Evolutionary conservation across 1,140 invertebrate genomes (phyloP).

Genomic region (Drosophila novamexicana): DNA sequence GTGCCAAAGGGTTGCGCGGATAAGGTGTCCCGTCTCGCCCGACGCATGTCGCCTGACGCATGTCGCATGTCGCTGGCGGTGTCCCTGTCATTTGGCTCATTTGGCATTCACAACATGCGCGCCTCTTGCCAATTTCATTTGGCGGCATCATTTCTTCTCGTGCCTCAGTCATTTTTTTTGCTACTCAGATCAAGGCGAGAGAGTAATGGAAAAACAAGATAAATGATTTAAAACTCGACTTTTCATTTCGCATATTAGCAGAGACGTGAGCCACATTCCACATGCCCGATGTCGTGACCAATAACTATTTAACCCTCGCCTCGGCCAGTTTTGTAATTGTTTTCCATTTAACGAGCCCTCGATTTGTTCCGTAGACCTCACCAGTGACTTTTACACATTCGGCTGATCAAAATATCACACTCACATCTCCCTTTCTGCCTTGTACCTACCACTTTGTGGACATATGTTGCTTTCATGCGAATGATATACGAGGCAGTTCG

Average conservation of each 20-base stretch:
- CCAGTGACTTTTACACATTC: conserved; percentile 58
- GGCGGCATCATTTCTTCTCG: conserved; percentile 75
- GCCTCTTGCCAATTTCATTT: conserved; percentile 77
- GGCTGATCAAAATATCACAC: conserved; percentile 69
- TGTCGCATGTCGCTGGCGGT: conserved; percentile 21
- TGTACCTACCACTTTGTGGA: conserved; percentile 66
- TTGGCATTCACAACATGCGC: conserved; percentile 75
- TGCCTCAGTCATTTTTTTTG: conserved; percentile 74
- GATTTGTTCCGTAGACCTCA: conserved; percentile 62
- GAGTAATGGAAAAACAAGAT: conserved; percentile 73
- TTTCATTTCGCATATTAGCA: conserved; percentile 81
- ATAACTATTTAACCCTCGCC: conserved; percentile 48
- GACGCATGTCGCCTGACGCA: conserved; percentile 21
- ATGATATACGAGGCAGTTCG: conserved; percentile 50
- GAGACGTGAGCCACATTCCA: conserved; percentile 59
- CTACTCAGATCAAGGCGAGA: not conserved
- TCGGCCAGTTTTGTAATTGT: conserved; percentile 54
- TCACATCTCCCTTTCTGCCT: conserved; percentile 16
- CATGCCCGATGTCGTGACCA: conserved; percentile 30
- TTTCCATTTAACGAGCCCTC: conserved; percentile 73
- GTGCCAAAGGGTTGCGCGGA: conserved; percentile 57
- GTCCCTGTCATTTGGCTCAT: conserved; percentile 71
- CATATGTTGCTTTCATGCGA: conserved; percentile 69
- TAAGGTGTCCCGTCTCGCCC: conserved; percentile 33
- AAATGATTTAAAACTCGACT: conserved; percentile 81